Percentiles rank a stretch among this genome's conserved stretches.
These are phyloP conservation scores for Acromyrmex echinatior DNA, from an alignment of 1,140 invertebrate species.

Conservation along the genomic window DNA sequence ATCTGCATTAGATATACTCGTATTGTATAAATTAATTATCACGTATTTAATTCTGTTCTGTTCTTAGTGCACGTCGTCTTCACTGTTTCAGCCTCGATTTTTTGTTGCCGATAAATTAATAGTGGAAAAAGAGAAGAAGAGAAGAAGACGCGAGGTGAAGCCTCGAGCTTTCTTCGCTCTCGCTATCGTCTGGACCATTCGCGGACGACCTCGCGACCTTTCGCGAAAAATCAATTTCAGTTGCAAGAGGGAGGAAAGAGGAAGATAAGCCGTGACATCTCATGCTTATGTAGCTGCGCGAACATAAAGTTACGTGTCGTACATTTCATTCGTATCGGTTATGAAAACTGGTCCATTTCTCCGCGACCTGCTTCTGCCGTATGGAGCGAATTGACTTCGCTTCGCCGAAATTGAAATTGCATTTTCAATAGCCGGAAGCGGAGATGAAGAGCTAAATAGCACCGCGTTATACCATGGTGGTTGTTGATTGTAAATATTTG, in stretches of 20 bases:
- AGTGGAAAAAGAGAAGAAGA: neutral
- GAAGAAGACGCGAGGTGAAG: neutral
- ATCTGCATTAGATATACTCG: neutral
- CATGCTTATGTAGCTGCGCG: neutral
- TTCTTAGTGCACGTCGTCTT: neutral
- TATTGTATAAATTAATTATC: constrained; percentile 38
- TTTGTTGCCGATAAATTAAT: neutral
- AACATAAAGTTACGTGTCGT: constrained; percentile 30
- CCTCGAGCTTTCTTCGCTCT: neutral
- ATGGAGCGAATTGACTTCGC: neutral
- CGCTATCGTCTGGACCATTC: constrained; percentile 10
- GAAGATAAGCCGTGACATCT: constrained; percentile 1
- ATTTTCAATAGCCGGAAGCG: constrained; percentile 16
- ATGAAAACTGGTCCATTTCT: constrained; percentile 29
- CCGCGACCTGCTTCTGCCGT: neutral
- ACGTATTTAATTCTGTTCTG: constrained; percentile 1
- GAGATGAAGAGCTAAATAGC: neutral
- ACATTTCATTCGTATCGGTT: constrained; percentile 34
- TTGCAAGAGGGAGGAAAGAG: neutral
- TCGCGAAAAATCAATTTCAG: constrained; percentile 45
- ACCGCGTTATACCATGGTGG: neutral
- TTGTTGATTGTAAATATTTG: neutral
- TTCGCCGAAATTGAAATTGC: constrained; percentile 28
- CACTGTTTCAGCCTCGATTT: neutral
- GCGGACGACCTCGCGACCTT: constrained; percentile 5